These are phyloP conservation scores for Alouatta palliata DNA, from an alignment of 2,113 vertebrate species.

Conservation along the genomic window DNA sequence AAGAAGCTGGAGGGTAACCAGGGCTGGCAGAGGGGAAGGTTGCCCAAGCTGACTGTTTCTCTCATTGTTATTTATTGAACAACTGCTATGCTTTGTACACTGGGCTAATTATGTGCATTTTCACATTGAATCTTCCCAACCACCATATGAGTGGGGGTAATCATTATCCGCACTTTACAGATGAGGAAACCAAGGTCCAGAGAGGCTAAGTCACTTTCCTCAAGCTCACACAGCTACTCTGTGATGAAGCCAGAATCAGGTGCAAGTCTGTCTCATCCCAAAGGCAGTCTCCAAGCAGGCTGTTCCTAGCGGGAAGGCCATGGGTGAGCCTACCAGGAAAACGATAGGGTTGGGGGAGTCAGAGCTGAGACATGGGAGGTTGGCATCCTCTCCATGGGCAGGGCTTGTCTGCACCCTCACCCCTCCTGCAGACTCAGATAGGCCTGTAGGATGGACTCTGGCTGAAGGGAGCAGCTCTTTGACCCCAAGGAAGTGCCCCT, in stretches of 20 bases:
- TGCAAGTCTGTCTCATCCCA: not conserved
- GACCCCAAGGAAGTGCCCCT: not conserved
- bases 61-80: fast-evolving
- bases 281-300: not conserved
- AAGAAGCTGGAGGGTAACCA: fast-evolving
- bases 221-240: not conserved
- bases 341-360: fast-evolving
- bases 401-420: not conserved
- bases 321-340: not conserved
- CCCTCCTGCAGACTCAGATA: not conserved
- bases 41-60: fast-evolving
- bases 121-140: fast-evolving
- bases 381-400: not conserved
- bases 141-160: fast-evolving
- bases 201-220: not conserved
- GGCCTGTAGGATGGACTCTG: fast-evolving
- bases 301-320: no score
- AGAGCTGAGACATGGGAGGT: no score
- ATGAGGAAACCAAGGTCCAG: not conserved
- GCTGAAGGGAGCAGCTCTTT: not conserved
- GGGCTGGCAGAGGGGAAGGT: not conserved
- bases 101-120: fast-evolving
- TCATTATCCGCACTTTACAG: not conserved
- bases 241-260: not conserved
- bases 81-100: fast-evolving